phyloP scores from a whole-genome alignment of 2,888 invertebrate species.

The Eulithis prunata region DNA sequence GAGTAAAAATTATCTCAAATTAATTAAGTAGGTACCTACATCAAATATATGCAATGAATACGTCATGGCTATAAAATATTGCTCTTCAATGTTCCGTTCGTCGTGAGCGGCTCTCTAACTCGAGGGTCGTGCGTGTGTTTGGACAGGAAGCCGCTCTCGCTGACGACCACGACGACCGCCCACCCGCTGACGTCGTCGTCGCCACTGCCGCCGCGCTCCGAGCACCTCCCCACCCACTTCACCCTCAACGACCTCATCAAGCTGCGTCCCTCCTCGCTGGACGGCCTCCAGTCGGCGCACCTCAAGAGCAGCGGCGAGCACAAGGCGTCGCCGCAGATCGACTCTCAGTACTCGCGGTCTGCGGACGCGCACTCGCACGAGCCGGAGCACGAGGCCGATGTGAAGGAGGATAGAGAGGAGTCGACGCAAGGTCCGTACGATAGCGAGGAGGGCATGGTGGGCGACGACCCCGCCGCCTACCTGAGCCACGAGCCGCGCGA shows the following conservation, averaged over 20 bases:
- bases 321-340: conserved; percentile 84
- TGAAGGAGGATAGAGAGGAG: conserved; percentile 73
- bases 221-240: conserved; percentile 82
- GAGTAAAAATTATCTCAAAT: no score
- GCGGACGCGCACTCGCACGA: conserved; percentile 76
- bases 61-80: conserved; percentile 2
- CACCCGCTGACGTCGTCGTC: conserved; percentile 83
- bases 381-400: conserved; percentile 62
- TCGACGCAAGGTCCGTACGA: conserved; percentile 87
- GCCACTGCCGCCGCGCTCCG: conserved; percentile 81
- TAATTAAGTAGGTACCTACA: no score
- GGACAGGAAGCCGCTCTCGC: conserved; percentile 81
- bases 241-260: conserved; percentile 84
- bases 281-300: conserved; percentile 79
- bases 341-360: conserved; percentile 84
- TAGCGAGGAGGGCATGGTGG: conserved; percentile 81
- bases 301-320: conserved; percentile 75
- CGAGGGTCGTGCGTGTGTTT: conserved; percentile 67
- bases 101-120: conserved; percentile 63
- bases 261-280: conserved; percentile 79
- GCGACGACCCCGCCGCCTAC: conserved; percentile 83
- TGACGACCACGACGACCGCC: conserved; percentile 85
- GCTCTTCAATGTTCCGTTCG: conserved; percentile 28
- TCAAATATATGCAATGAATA: background rate
- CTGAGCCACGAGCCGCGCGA: conserved; percentile 69